A percentile compares a stretch with the other conserved stretches of the same genome.
These are phyloP conservation scores for Matsumurasca onukii DNA, from an alignment of 1,140 invertebrate species.

Conservation along the genomic window DNA sequence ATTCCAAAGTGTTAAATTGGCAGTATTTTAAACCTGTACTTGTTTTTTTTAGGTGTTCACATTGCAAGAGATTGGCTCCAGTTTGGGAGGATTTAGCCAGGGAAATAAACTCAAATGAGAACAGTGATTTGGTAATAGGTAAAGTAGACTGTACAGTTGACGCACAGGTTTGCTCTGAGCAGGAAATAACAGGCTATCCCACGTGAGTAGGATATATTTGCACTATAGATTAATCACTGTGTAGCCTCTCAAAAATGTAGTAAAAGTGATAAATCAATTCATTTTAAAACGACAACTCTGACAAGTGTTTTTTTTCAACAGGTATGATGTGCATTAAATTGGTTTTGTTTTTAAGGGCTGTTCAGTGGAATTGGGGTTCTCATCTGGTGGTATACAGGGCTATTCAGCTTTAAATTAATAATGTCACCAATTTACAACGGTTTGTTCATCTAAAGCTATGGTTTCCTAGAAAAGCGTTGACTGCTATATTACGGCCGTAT, in stretches of 20 bases:
- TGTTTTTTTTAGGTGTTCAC: constrained; percentile 61
- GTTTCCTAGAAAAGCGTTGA: too few relatives aligned
- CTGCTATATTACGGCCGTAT: too few relatives aligned
- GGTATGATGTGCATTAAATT: too few relatives aligned
- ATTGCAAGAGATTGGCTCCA: constrained; percentile 66
- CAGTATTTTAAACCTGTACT: too few relatives aligned
- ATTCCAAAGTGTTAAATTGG: too few relatives aligned
- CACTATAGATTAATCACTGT: neutral
- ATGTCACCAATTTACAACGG: too few relatives aligned
- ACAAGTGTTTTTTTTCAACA: too few relatives aligned
- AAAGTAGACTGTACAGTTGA: constrained; percentile 79
- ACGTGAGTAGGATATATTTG: constrained; percentile 49
- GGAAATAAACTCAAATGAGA: constrained; percentile 65
- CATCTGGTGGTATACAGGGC: neutral
- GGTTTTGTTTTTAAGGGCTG: too few relatives aligned
- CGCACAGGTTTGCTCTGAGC: constrained; percentile 64
- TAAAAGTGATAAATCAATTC: neutral
- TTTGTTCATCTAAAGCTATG: too few relatives aligned
- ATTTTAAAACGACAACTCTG: too few relatives aligned
- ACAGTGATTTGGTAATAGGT: constrained; percentile 62
- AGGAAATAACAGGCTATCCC: constrained; percentile 74
- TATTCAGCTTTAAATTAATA: too few relatives aligned
- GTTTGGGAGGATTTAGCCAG: constrained; percentile 71
- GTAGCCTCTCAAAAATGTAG: neutral
- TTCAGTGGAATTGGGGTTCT: neutral